These are phyloP conservation scores for Temnothorax rugatulus DNA, from an alignment of 2,888 invertebrate genomes.

Conservation along the genomic window DNA sequence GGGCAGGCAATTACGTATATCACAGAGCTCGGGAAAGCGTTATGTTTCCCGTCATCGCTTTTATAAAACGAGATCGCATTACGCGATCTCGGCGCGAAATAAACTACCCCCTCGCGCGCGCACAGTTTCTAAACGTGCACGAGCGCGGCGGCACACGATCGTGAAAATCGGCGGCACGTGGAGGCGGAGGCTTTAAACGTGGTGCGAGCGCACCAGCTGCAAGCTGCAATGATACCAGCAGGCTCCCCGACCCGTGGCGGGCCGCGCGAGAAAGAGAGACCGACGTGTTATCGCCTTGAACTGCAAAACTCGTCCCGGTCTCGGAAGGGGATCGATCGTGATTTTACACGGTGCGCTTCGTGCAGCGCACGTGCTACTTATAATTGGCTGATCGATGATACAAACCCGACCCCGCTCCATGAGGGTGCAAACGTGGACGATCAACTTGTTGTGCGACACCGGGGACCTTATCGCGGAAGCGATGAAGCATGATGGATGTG, in stretches of 20 bases:
- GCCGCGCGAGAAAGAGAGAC: conserved; percentile 17
- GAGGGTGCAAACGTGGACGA: conserved; percentile 1
- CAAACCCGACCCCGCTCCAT: not conserved
- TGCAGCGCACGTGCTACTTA: conserved; percentile 8
- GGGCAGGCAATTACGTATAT: conserved; percentile 11
- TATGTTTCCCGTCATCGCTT: not conserved
- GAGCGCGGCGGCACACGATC: not conserved
- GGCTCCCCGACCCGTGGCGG: not conserved
- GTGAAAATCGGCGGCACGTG: not conserved
- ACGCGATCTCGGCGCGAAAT: not conserved
- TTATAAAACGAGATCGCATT: conserved; percentile 4
- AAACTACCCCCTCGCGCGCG: not conserved
- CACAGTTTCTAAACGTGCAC: not conserved
- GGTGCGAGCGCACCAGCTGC: conserved; percentile 65
- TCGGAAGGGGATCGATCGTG: conserved; percentile 59
- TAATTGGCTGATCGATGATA: conserved; percentile 35
- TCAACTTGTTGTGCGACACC: conserved; percentile 19
- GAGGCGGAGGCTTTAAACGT: not conserved
- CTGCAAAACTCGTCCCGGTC: conserved; percentile 59
- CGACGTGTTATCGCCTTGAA: conserved; percentile 63
- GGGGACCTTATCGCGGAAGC: conserved; percentile 20
- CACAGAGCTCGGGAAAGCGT: not conserved
- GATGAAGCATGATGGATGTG: conserved; percentile 36
- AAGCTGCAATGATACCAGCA: not conserved
- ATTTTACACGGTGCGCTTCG: conserved; percentile 51